These are phyloP conservation scores for Lophura nycthemera DNA, from an alignment of 2,113 vertebrate genomes.

Conservation along the genomic window DNA sequence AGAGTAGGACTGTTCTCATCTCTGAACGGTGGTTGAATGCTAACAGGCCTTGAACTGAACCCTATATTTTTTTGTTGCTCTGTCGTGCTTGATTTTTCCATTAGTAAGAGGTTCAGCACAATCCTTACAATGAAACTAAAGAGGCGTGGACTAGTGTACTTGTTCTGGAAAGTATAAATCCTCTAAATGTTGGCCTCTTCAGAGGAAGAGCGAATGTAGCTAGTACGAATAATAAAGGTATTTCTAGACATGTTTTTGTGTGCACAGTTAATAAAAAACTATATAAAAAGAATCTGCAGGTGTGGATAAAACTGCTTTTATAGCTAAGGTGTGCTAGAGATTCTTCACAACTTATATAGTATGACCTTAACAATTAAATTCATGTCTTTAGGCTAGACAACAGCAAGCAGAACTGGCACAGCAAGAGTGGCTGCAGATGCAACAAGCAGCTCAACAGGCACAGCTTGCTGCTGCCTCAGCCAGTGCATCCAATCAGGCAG, in stretches of 20 bases:
- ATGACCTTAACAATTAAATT: conserved; percentile 39
- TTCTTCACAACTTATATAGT: not conserved
- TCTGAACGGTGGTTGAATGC: conserved; percentile 16
- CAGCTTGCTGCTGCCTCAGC: conserved; percentile 95
- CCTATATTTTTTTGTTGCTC: not conserved
- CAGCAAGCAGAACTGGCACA: conserved; percentile 98
- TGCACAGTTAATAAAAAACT: not conserved
- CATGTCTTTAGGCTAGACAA: conserved; percentile 89
- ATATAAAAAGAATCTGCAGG: not conserved
- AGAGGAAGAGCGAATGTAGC: not conserved
- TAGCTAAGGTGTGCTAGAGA: not conserved
- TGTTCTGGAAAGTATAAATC: not conserved
- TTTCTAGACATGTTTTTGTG: not conserved
- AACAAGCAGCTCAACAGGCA: conserved; percentile 97
- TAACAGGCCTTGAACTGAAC: not conserved
- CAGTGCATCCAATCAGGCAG: conserved; percentile 91
- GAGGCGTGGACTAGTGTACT: not conserved
- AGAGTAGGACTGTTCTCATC: not conserved
- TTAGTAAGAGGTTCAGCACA: not conserved
- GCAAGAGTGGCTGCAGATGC: conserved; percentile 99
- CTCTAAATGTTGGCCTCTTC: not conserved
- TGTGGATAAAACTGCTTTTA: not conserved
- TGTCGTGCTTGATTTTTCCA: not conserved
- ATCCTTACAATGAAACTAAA: not conserved
- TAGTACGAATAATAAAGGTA: not conserved